Conservation (phyloP, 2,888 invertebrate species). For the Leucozona laternaria region DNA sequence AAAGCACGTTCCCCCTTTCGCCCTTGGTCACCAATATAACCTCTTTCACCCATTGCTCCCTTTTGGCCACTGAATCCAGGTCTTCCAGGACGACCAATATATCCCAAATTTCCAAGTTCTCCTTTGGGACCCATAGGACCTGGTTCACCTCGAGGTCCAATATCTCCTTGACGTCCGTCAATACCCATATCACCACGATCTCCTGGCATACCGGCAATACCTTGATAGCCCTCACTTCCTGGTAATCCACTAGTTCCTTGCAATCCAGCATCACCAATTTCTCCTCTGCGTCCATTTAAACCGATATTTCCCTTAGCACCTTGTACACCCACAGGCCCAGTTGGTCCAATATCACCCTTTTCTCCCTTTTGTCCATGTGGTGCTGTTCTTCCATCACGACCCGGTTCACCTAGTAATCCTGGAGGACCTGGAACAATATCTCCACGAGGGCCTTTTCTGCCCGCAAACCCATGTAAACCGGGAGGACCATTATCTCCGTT, state of each 20-base stretch:
- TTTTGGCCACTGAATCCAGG: constrained; percentile 79
- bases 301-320: constrained; percentile 84
- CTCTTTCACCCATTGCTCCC: constrained; percentile 80
- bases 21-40: constrained; percentile 78
- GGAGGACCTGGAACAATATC: constrained; percentile 82
- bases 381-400: constrained; percentile 83
- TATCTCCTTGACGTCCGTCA: constrained; percentile 82
- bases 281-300: constrained; percentile 84
- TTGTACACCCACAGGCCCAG: constrained; percentile 78
- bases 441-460: constrained; percentile 84
- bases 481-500: constrained; percentile 85
- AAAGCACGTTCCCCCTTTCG: constrained; percentile 86
- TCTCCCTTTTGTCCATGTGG: constrained; percentile 83
- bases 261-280: constrained; percentile 83
- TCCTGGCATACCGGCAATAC: constrained; percentile 83
- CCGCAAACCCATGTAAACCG: constrained; percentile 86
- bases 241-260: constrained; percentile 78
- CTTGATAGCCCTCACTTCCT: constrained; percentile 79
- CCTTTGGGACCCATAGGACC: constrained; percentile 81
- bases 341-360: constrained; percentile 84
- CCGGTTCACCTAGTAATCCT: constrained; percentile 80
- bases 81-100: constrained; percentile 79
- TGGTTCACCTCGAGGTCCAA: constrained; percentile 83
- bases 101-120: constrained; percentile 79
- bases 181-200: constrained; percentile 86